Evolutionary conservation across 2,888 invertebrate genomes (phyloP).

Genomic region (Labia minor): DNA sequence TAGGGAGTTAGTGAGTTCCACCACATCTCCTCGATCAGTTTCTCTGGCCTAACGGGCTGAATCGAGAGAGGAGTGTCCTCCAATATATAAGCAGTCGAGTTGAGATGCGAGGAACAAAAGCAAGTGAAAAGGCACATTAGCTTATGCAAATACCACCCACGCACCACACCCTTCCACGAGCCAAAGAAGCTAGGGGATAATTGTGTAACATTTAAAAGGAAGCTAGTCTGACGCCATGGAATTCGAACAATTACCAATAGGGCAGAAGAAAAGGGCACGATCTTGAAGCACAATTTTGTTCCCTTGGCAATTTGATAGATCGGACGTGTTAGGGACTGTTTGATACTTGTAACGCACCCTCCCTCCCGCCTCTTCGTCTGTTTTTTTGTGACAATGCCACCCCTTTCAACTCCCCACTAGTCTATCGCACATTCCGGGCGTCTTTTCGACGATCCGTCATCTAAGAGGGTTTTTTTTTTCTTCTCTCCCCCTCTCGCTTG

Average conservation of each 20-base stretch:
- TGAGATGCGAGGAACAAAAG: too few species aligned
- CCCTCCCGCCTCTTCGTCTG: too few species aligned
- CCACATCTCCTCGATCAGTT: too few species aligned
- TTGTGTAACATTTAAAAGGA: conserved; percentile 13
- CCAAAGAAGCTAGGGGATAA: not conserved
- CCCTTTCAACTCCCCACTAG: not conserved
- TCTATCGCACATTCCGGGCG: not conserved
- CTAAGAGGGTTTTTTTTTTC: not conserved
- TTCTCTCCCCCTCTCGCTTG: not conserved
- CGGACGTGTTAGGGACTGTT: not conserved
- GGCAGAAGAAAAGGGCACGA: not conserved
- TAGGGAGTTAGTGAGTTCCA: too few species aligned
- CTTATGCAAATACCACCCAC: not conserved
- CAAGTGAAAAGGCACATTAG: not conserved
- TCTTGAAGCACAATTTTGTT: not conserved
- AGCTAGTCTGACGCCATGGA: conserved; percentile 1
- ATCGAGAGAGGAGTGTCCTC: too few species aligned
- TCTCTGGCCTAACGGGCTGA: too few species aligned
- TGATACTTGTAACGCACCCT: not conserved
- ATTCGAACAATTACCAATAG: conserved; percentile 13
- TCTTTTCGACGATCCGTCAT: not conserved
- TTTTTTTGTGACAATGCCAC: not conserved
- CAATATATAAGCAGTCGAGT: too few species aligned
- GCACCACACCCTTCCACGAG: not conserved
- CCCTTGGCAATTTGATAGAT: conserved; percentile 3